Base-by-base conservation (phyloP, 2,888 invertebrate species). In the Icerya purchasi region DNA sequence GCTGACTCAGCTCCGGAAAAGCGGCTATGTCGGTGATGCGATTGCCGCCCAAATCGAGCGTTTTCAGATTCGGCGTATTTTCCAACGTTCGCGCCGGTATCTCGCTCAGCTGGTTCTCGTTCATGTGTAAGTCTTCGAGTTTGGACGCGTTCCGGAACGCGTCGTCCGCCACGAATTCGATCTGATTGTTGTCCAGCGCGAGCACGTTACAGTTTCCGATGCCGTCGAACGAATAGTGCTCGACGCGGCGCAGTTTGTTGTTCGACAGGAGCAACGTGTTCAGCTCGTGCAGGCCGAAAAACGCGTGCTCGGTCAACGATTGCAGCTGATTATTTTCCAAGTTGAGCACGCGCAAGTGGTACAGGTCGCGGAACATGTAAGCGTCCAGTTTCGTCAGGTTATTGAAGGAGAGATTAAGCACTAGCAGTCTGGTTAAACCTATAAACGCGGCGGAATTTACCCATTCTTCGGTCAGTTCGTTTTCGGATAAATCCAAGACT, bases 21-120 rank as follows among this genome's bases (percentile, higher is more conserved):
- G 86, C 84, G 61, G 83, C 80, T 69, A 85, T 84, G 66, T 80
- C 82, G 66, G 91, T 78, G 67, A 92, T 84, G 68, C 83, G 80
- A 73, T 91, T 92, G 73, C 87, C 86, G 24, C 86, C 87, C 65
- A 92, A 76, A 72, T 89, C 87, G 63, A 92, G 74, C 21, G 84
- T 83, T 71, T 83, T 83, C 62, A 91, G 72, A 68, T 83, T 78
- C 54, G 83, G 83, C 66, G 87, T 81, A 70, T 81, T 81, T 69
- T 78, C 78, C 56, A 87, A 73, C 14, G 73, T 73, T 64, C 79
- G 76, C 64, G 79, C 76, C 59, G 88, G 88, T 62, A 88, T 82
- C 69, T 79, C 78, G 65, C 79, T 77, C 62, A 89, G 75, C 69
- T 84, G 80, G 71, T 89, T 89, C 63, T 84, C 84, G 72, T 86